Base-by-base conservation (phyloP, 2,888 invertebrate species). In the Teinopalpus imperialis region DNA sequence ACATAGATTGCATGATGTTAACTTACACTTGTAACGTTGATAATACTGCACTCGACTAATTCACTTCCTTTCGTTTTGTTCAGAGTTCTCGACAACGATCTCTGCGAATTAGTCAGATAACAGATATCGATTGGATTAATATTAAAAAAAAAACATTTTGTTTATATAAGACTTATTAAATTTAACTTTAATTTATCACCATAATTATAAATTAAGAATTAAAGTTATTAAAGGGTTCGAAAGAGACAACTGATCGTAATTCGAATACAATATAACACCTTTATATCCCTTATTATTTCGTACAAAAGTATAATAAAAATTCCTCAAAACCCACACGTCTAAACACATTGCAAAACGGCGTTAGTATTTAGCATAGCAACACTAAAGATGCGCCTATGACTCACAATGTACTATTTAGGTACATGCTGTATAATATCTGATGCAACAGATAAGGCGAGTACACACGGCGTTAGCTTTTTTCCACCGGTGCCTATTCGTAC, bases 361-460 rank as follows among this genome's bases (percentile, higher is more conserved):
- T 3, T 7, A 32, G 3, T 14, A 16, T 29, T 36, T 30, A n/a
- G 23, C 44, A 24, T 31, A 26, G 30, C 13, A 31, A 51, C 48
- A 43, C 44, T 40, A 34, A 43, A 46, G 43, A 54, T 48, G 48
- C 36, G 43, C 29, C 27, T n/a, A 40, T 43, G 39, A 30, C 44
- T 50, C 39, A 43, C 13, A 13, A 8, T 12, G 4, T 23, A 20
- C 10, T 32, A 23, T 45, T 34, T 32, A 24, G 10, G 12, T 62
- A 43, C 85, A 77, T 5, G 52, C 79, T 77, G 68, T 86, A 81
- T 54, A 65, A 47, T 60, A 79, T 82, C 83, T 86, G 87, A 87
- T 87, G 85, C 79, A 81, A 82, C 69, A 87, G 87, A 86, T 86
- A 87, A 83, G 74, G 77, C 68, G 73, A 68, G 75, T 74, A 73